Base-by-base conservation (phyloP, 2,888 invertebrate genomes). In the Chymomyza procnemis region DNA sequence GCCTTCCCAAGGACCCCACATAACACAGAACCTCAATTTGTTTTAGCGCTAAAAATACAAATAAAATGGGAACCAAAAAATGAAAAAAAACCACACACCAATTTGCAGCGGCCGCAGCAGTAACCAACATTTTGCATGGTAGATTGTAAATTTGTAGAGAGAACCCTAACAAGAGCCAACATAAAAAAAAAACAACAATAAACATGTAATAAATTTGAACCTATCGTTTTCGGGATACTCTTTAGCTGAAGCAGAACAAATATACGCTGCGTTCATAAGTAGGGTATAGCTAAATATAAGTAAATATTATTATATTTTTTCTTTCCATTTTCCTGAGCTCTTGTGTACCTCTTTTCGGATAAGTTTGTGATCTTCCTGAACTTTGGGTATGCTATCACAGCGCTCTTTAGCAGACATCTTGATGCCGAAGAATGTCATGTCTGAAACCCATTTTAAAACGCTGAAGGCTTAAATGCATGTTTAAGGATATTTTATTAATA, bases 1-100 rank as follows among this genome's bases (percentile, higher is more conserved):
- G 12, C 16, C n/a, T 58, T 66, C 67, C 41, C 50, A 55, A 59
- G 66, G 61, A 67, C 66, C 63, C 8, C 54, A 54, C 34, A 21
- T n/a, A n/a, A n/a, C n/a, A 12, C 18, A 71, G 78, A 73, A 68
- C 75, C 81, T 79, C 81, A 87, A 87, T 82, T 87, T 87, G 83
- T 87, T 87, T 87, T 71, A 87, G 80, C 85, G 81, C 85, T 82
- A 74, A 82, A 82, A 82, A 82, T 74, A 82, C 85, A 87, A 85
- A 86, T 87, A 82, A 87, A 81, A 85, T 67, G 69, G 67, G 63
- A 62, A 63, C 77, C 58, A 46, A 21, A 41, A 47, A 58, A n/a
- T n/a, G n/a, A n/a, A 58, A 30, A 50, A 71, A 78, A 68, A 66
- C 12, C 82, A 78, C 82, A 75, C 78, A 75, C 73, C 87, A 87